Conservation (phyloP, 2,888 invertebrate species). For the Tachina fera region DNA sequence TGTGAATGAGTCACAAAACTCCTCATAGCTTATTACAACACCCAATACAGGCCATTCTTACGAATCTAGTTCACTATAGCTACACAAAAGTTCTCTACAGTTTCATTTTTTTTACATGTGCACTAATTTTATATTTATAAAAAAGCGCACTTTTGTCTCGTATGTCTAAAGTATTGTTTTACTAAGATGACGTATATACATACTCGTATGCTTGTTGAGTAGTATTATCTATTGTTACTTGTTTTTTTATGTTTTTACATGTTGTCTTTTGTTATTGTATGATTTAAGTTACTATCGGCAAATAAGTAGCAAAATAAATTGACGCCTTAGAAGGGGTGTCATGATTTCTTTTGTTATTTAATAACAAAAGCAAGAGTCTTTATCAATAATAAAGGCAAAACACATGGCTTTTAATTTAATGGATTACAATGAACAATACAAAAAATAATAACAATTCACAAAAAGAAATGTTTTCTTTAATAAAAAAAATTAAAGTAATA, state of each 20-base stretch:
- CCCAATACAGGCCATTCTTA: too few species aligned
- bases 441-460: too few species aligned
- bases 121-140: neutral
- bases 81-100: too few species aligned
- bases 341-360: neutral
- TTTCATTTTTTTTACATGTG: neutral
- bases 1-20: too few species aligned
- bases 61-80: too few species aligned
- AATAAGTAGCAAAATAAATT: constrained; percentile 9
- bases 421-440: neutral
- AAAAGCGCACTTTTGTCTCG: neutral
- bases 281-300: neutral
- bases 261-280: neutral
- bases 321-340: neutral
- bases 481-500: neutral
- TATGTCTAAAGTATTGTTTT: neutral
- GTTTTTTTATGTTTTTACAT: neutral
- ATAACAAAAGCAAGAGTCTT: neutral
- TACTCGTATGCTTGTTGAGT: neutral
- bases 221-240: neutral
- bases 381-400: neutral
- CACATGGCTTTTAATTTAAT: neutral
- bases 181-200: neutral
- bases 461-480: neutral
- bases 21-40: too few species aligned